Conservation (phyloP, 1,140 invertebrate genomes). For the Camponotus pennsylvanicus region DNA sequence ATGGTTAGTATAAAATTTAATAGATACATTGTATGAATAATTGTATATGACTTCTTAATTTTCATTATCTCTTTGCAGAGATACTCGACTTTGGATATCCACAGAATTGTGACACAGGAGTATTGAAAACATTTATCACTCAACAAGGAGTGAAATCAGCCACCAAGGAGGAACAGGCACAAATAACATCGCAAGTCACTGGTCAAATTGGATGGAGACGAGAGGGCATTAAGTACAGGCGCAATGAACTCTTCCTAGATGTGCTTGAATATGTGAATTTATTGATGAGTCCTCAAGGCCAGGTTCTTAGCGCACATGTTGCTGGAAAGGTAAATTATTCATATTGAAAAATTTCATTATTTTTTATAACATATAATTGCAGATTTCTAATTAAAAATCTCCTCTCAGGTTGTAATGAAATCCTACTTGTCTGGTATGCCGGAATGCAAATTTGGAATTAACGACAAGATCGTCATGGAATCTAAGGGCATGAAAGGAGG, state of each 20-base stretch:
- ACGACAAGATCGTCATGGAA: conserved; percentile 99
- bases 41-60: background rate
- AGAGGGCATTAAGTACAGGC: conserved; percentile 99
- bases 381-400: conserved; percentile 23
- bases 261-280: conserved; percentile 99
- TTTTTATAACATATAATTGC: background rate
- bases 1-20: conserved; percentile 89
- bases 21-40: background rate
- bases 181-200: conserved; percentile 99
- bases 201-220: conserved; percentile 99
- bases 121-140: conserved; percentile 99
- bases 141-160: conserved; percentile 99
- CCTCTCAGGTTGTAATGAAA: conserved; percentile 97
- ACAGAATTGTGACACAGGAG: conserved; percentile 99
- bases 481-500: conserved; percentile 94
- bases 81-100: conserved; percentile 99
- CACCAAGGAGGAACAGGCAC: conserved; percentile 99
- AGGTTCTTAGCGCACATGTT: conserved; percentile 99
- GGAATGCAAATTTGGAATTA: conserved; percentile 99
- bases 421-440: conserved; percentile 99
- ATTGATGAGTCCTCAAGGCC: conserved; percentile 99
- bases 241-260: conserved; percentile 99
- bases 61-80: conserved; percentile 89
- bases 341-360: background rate
- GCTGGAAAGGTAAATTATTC: conserved; percentile 92